Evolutionary conservation across 2,113 vertebrate species (phyloP).

Genomic region (Alosa alosa): DNA sequence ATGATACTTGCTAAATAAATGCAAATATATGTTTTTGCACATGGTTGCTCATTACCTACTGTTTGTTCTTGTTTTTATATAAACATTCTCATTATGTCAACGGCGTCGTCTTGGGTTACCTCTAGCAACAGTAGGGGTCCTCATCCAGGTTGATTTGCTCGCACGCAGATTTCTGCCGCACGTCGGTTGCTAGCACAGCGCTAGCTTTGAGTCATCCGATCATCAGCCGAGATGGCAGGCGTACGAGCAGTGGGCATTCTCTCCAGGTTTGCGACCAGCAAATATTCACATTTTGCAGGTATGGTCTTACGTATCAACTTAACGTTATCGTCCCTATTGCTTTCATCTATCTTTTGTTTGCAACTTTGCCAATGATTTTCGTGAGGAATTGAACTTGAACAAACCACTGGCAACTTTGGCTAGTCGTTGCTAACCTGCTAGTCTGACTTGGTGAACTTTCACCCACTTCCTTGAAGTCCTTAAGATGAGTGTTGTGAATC

Average conservation of each 20-base stretch:
- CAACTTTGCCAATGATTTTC: not conserved
- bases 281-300: constrained; percentile 43
- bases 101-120: not conserved
- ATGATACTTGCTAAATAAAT: not conserved
- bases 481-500: not conserved
- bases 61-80: not conserved
- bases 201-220: not conserved
- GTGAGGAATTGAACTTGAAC: not conserved
- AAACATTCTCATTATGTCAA: not conserved
- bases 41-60: not conserved
- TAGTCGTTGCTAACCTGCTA: not conserved
- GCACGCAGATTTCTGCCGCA: not conserved
- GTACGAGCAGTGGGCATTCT: constrained; percentile 33
- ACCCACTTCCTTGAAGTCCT: constrained; percentile 42
- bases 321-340: not conserved
- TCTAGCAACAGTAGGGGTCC: constrained; percentile 26
- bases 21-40: not conserved
- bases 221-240: constrained; percentile 41
- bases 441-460: constrained; percentile 46
- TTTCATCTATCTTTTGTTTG: not conserved
- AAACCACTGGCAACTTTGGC: not conserved
- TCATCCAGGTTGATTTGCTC: not conserved
- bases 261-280: constrained; percentile 30
- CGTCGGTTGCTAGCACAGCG: not conserved
- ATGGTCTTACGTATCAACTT: not conserved